Conservation (phyloP, 1,140 invertebrate species). For the Aphelinus certus region DNA sequence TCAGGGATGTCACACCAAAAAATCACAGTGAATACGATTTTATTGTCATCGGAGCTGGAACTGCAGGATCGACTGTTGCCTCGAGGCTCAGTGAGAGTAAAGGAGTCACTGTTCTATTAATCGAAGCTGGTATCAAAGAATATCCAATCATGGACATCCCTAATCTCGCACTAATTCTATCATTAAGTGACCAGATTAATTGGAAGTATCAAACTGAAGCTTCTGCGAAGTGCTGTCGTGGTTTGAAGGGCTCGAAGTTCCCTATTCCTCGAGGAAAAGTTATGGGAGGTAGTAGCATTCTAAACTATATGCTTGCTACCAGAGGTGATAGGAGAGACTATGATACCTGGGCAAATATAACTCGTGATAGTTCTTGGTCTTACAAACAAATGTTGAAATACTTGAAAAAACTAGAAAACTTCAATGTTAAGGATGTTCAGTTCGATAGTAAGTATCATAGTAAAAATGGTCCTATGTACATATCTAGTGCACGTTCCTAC, state of each 20-base stretch:
- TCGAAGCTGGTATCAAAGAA: no score
- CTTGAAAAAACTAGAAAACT: conserved; percentile 64
- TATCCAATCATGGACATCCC: no score
- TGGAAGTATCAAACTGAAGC: conserved; percentile 9
- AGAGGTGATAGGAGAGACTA: conserved; percentile 58
- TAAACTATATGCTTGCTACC: neutral
- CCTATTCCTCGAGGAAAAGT: conserved; percentile 5
- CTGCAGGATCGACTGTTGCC: no score
- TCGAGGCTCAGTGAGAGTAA: no score
- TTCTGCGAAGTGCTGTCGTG: neutral
- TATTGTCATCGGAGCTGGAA: no score
- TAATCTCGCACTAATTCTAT: neutral
- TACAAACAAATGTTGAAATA: conserved; percentile 68
- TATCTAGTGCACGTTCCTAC: conserved; percentile 23
- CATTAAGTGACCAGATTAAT: neutral
- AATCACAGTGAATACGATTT: no score
- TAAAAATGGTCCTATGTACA: neutral
- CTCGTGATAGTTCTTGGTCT: conserved; percentile 67
- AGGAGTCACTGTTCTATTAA: no score
- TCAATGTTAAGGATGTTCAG: neutral
- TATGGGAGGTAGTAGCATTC: conserved; percentile 1
- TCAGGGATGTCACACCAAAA: no score
- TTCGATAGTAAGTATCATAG: conserved; percentile 7
- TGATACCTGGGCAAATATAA: conserved; percentile 65
- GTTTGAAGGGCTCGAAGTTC: neutral